A percentile compares a stretch with the other conserved stretches of the same genome.
Evolutionary conservation across 2,888 invertebrate genomes (phyloP).

Genomic region (Yponomeuta evonymella): DNA sequence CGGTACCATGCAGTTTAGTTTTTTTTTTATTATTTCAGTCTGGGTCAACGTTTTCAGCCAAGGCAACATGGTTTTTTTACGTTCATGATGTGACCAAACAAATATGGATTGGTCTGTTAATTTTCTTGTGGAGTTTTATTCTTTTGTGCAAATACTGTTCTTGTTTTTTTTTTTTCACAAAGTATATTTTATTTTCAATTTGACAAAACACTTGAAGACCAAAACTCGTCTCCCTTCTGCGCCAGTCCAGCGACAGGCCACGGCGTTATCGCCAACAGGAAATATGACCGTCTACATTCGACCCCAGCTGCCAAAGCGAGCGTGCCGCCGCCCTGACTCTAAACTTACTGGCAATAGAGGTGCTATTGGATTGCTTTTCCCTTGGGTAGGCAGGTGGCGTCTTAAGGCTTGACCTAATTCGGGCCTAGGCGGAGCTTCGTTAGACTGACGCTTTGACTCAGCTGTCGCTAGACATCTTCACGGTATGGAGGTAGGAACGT

Average conservation of each 20-base stretch:
- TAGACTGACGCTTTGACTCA: background rate
- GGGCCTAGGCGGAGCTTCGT: background rate
- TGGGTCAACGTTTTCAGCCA: too few species aligned
- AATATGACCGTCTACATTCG: background rate
- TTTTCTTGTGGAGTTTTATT: too few species aligned
- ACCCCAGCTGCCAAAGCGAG: background rate
- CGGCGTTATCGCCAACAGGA: background rate
- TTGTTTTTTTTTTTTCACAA: too few species aligned
- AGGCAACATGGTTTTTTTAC: too few species aligned
- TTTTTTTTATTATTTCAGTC: too few species aligned
- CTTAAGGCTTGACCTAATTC: background rate
- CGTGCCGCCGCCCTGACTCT: background rate
- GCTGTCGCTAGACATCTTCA: background rate
- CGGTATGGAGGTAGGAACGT: background rate
- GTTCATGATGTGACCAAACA: too few species aligned
- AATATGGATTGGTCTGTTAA: too few species aligned
- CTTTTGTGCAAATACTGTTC: too few species aligned
- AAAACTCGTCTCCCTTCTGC: background rate
- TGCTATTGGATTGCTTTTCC: background rate
- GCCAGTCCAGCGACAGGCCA: background rate
- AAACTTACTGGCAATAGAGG: background rate
- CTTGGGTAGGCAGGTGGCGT: background rate
- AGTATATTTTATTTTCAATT: too few species aligned
- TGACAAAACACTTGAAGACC: too few species aligned
- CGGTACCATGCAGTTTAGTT: too few species aligned